A percentile compares a stretch with the other conserved stretches of the same genome.
phyloP scores from a whole-genome alignment of 2,888 invertebrate species.

The Ashinkailepas kermadecensis region DNA sequence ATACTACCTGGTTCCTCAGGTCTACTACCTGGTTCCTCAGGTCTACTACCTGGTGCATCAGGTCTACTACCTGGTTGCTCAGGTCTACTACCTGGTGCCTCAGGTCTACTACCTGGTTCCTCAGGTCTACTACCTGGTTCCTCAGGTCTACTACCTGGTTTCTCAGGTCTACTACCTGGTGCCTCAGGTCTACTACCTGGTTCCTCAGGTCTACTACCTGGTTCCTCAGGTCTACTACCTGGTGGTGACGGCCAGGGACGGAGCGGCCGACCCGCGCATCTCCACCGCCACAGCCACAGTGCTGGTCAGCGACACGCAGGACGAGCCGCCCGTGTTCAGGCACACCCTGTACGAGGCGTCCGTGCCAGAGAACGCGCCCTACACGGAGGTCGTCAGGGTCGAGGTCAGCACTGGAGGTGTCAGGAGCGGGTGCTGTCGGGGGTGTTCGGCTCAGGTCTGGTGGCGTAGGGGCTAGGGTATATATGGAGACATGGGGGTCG shows the following conservation, averaged over 20 bases:
- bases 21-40: too few species aligned
- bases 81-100: background rate
- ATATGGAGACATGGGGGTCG: too few species aligned
- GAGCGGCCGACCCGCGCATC: slow-evolving; percentile 72
- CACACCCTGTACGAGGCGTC: slow-evolving; percentile 63
- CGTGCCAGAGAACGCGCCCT: slow-evolving; percentile 76
- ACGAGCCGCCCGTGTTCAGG: slow-evolving; percentile 72
- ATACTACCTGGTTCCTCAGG: too few species aligned
- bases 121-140: too few species aligned
- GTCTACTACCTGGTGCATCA: background rate
- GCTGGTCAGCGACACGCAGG: slow-evolving; percentile 67
- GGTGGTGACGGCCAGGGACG: slow-evolving; percentile 81
- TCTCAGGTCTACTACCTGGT: too few species aligned
- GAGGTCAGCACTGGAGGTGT: slow-evolving; percentile 47
- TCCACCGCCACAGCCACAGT: slow-evolving; percentile 82
- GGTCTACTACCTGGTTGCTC: slow-evolving; percentile 12
- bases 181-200: too few species aligned
- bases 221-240: slow-evolving; percentile 60
- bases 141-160: too few species aligned
- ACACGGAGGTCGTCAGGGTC: slow-evolving; percentile 68
- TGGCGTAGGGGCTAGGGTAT: too few species aligned
- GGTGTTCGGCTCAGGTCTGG: too few species aligned
- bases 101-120: too few species aligned
- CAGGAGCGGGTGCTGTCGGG: background rate
- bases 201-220: slow-evolving; percentile 31